phyloP scores from a whole-genome alignment of 2,797 vertebrate species.

The Chromobotia macracanthus region DNA sequence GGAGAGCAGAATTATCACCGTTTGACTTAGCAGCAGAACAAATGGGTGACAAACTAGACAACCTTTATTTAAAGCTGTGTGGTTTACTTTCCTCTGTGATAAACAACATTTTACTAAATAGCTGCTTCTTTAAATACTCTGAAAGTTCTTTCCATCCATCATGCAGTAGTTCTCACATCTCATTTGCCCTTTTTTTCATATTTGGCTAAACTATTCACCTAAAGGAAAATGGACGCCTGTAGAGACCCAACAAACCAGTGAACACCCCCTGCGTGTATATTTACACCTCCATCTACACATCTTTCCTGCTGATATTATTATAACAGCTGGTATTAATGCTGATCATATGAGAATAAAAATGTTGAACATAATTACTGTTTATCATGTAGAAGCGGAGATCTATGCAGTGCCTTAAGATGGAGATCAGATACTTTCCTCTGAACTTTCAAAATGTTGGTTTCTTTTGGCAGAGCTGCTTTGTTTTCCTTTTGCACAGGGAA shows the following conservation, averaged over 20 bases:
- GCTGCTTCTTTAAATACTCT: too few species aligned
- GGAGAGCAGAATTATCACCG: background rate
- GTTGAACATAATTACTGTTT: background rate
- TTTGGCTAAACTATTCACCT: background rate
- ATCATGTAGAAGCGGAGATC: background rate
- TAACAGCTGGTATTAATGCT: background rate
- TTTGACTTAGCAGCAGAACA: background rate
- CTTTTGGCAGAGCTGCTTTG: slow-evolving; percentile 2
- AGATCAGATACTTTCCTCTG: background rate
- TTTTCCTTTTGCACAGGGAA: background rate
- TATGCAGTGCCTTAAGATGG: background rate
- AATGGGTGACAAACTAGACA: background rate
- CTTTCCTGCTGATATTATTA: background rate
- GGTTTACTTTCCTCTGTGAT: too few species aligned
- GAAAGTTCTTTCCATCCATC: too few species aligned
- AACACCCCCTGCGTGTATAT: background rate
- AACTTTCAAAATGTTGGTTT: slow-evolving; percentile 7
- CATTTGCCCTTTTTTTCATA: background rate
- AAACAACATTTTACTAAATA: too few species aligned
- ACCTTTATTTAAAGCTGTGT: too few species aligned
- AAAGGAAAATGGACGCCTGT: background rate
- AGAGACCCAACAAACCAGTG: background rate
- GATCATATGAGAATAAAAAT: background rate
- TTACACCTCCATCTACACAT: background rate
- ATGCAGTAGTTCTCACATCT: background rate